Percentiles rank a stretch among this genome's conserved stretches.
Conservation (phyloP, 2,113 vertebrate species). For the Neodon shergylaensis region DNA sequence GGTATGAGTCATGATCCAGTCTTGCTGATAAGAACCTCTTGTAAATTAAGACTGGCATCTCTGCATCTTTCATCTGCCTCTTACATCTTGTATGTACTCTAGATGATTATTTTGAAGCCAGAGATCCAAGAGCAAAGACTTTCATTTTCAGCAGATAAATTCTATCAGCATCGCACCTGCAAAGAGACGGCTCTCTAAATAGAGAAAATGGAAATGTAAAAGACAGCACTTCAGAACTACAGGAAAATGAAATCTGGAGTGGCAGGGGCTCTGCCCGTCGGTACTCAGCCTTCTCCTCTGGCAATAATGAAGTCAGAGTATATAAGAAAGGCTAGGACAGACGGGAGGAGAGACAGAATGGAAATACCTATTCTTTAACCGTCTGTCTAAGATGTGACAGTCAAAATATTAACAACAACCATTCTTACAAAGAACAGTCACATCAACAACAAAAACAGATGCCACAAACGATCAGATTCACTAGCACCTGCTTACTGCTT, state of each 20-base stretch:
- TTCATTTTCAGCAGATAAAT: slow-evolving; percentile 80
- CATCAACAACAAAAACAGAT: slow-evolving; percentile 67
- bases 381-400: slow-evolving; percentile 68
- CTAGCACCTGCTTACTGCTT: slow-evolving; percentile 67
- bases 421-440: slow-evolving; percentile 69
- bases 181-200: slow-evolving; percentile 71
- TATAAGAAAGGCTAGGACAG: slow-evolving; percentile 42
- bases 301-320: slow-evolving; percentile 74
- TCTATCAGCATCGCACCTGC: slow-evolving; percentile 70
- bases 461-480: slow-evolving; percentile 64
- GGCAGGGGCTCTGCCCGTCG: slow-evolving; percentile 56
- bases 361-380: slow-evolving; percentile 66
- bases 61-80: slow-evolving; percentile 78
- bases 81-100: slow-evolving; percentile 48
- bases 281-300: slow-evolving; percentile 58
- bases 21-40: slow-evolving; percentile 60
- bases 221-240: slow-evolving; percentile 67
- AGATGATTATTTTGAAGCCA: slow-evolving; percentile 69
- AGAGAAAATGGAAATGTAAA: slow-evolving; percentile 67
- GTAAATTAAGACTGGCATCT: slow-evolving; percentile 80
- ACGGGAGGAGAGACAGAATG: slow-evolving; percentile 59
- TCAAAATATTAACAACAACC: slow-evolving; percentile 40
- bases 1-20: not conserved
- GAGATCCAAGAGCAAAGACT: slow-evolving; percentile 72
- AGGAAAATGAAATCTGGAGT: slow-evolving; percentile 65